phyloP scores from a whole-genome alignment of 2,888 invertebrate species.

The Cephus spinipes region DNA sequence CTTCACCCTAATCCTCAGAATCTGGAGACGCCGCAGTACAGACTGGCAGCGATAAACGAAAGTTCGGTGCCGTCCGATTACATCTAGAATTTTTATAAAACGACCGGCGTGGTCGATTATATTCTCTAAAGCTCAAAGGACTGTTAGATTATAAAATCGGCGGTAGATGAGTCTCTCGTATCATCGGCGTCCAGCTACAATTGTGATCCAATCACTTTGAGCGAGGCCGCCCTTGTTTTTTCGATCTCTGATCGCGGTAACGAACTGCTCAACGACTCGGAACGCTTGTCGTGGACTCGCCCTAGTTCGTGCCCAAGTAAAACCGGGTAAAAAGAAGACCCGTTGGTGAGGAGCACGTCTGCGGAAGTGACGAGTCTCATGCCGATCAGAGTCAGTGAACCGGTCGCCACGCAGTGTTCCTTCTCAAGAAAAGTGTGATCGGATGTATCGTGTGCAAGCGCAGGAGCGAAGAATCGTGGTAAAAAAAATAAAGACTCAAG shows the following conservation, averaged over 20 bases:
- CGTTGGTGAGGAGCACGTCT: conserved; percentile 1
- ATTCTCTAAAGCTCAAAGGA: neutral
- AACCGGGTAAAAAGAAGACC: neutral
- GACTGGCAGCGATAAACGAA: conserved; percentile 63
- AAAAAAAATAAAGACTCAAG: neutral
- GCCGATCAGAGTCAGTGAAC: conserved; percentile 4
- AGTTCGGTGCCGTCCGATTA: conserved; percentile 61
- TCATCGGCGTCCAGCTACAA: conserved; percentile 62
- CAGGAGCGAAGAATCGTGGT: neutral
- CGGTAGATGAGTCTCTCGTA: conserved; percentile 60
- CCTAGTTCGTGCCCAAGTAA: neutral
- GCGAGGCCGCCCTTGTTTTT: neutral
- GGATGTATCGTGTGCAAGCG: neutral
- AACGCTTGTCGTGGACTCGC: conserved; percentile 1
- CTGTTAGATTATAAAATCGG: conserved; percentile 29
- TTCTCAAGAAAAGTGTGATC: neutral
- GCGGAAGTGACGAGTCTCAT: conserved; percentile 6
- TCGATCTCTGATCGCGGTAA: neutral
- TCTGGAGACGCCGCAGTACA: conserved; percentile 50
- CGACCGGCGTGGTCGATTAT: neutral
- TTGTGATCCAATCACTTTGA: conserved; percentile 2
- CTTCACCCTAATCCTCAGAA: conserved; percentile 43
- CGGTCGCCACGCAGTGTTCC: neutral
- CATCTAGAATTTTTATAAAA: conserved; percentile 44
- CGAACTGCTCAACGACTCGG: conserved; percentile 7